Base-by-base conservation (phyloP, 2,113 vertebrate species). In the Motacilla alba region DNA sequence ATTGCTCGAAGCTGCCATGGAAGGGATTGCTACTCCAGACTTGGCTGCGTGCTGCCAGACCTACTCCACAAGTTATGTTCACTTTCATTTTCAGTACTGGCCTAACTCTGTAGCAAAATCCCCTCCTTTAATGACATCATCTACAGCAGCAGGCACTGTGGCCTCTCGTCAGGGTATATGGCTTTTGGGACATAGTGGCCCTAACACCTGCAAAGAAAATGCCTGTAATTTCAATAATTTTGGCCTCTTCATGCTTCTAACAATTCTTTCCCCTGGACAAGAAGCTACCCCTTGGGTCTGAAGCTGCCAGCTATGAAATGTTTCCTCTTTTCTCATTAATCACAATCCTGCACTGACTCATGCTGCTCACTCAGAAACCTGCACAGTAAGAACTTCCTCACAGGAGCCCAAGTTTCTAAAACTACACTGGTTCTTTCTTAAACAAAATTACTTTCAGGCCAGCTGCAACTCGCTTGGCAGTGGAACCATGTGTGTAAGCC, bases 111-210 rank as follows among this genome's bases (percentile, higher is more conserved):
- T 2, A 80, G 67, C 49, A 80, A 73, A 46, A 82, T 83, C 33
- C 22, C 35, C 37, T 21, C n/a, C 16, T 30, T 64, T 14, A 11
- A 39, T 35, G 53, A 17, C 10, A 4, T 41, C 53, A 76, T 4
- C 49, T 67, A 27, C 47, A 85, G 39, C 20, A 78, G 52, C 66
- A 72, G 0, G 12, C 15, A 28, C 33, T 30, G 30, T 6, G 52
- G 35, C 44, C 13, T 56, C 75, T 23, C 41, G 11, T 16, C n/a
- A 22, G 28, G 0, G 5, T 15, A 15, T 7, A 7, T 0, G 1
- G 31, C 47, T 81, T 59, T 46, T 0, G 52, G 49, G 47, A 66
- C 63, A 91, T 37, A 37, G 58, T 37, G 23, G 58, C 58, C n/a
- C 58, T 37, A 59, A 59, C 7, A 37, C 9, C 53, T 59, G 37